phyloP scores from a whole-genome alignment of 2,888 invertebrate genomes.

The Tyria jacobaeae region DNA sequence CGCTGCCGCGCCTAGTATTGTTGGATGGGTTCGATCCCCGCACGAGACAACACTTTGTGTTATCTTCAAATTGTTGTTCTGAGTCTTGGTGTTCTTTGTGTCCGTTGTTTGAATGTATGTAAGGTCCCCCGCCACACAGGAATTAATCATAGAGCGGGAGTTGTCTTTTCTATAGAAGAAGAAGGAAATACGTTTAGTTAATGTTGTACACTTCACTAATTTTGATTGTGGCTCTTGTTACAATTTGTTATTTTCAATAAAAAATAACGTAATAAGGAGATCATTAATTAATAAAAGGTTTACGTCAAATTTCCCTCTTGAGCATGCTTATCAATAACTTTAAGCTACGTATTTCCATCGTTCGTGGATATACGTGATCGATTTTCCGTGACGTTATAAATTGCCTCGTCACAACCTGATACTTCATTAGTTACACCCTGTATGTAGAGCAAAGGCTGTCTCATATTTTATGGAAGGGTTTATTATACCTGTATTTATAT shows the following conservation, averaged over 20 bases:
- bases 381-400: constrained; percentile 22
- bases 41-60: too few species aligned
- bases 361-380: constrained; percentile 14
- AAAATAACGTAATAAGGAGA: background rate
- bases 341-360: constrained; percentile 16
- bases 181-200: too few species aligned
- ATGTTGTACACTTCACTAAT: background rate
- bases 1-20: too few species aligned
- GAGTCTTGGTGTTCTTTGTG: too few species aligned
- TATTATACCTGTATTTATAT: constrained; percentile 14
- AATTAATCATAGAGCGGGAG: too few species aligned
- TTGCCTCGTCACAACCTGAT: constrained; percentile 23
- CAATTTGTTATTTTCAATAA: background rate
- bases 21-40: too few species aligned
- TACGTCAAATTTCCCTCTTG: background rate
- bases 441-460: constrained; percentile 10
- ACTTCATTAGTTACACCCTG: constrained; percentile 26
- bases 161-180: too few species aligned
- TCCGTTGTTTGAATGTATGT: too few species aligned
- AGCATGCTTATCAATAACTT: constrained; percentile 8
- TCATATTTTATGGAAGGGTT: constrained; percentile 12
- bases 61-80: too few species aligned
- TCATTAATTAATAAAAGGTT: background rate
- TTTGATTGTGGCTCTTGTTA: background rate
- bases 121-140: too few species aligned